Conservation (phyloP, 2,888 invertebrate genomes). For the Acronicta psi region DNA sequence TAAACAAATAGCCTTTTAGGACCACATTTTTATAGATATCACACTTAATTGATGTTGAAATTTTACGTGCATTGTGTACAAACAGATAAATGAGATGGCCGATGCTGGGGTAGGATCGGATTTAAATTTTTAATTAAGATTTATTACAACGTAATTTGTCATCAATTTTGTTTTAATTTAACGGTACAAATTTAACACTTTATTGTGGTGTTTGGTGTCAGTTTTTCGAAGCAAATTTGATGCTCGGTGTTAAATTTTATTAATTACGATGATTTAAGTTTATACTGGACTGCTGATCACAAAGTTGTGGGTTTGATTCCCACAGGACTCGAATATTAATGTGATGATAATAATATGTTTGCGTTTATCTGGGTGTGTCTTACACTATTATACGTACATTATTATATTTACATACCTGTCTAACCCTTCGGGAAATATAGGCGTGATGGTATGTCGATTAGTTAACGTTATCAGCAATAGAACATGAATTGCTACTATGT, state of each 20-base stretch:
- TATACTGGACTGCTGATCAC: no score
- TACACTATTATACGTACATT: no score
- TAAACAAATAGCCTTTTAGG: no score
- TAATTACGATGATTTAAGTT: background rate
- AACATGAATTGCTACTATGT: constrained; percentile 16
- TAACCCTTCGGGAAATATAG: no score
- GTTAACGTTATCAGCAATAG: constrained; percentile 23
- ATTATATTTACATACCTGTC: no score
- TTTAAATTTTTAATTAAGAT: constrained; percentile 35
- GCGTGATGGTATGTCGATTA: no score
- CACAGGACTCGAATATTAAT: no score
- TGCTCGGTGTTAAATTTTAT: background rate
- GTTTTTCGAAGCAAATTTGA: background rate
- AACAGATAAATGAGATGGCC: constrained; percentile 38
- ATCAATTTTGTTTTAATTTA: constrained; percentile 18
- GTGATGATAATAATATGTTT: no score
- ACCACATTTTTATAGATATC: constrained; percentile 5
- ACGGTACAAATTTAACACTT: constrained; percentile 4
- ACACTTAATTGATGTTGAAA: constrained; percentile 29
- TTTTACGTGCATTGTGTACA: constrained; percentile 26
- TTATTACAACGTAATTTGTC: constrained; percentile 29
- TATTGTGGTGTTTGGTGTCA: background rate
- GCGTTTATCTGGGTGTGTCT: no score
- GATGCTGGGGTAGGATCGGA: constrained; percentile 18
- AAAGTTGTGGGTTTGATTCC: no score